Base-by-base conservation (phyloP, 1,140 invertebrate species). In the Aphelinus certus region DNA sequence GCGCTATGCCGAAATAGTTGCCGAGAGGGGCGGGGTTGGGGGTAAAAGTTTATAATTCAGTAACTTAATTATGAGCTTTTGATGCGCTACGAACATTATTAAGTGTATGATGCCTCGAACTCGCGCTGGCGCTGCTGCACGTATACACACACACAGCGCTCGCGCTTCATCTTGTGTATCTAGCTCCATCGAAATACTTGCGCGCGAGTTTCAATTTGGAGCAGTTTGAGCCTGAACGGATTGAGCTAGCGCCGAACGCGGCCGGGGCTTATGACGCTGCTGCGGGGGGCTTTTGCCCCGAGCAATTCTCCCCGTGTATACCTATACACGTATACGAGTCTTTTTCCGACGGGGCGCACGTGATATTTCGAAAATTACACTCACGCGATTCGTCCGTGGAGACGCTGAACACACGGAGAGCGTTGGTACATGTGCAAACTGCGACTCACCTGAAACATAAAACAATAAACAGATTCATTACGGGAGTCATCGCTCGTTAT, bases 21-120 rank as follows among this genome's bases (percentile, higher is more conserved):
- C 45, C 62, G 26, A 56, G 61, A 73, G 26, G 26, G 26, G 26
- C 26, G 26, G 26, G 26, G 26, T 26, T 26, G 26, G 26, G 26
- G 26, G 26, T 26, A 26, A 26, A 60, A 73, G 64, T 64, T 58
- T 70, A 79, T 79, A 75, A 79, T 79, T 79, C 53, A 58, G 71
- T 70, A 69, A 61, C 64, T 66, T 58, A 73, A 79, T 79, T 77
- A 69, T 57, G 42, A 58, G 53, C 7, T 49, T 53, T 62, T 75
- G 55, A 73, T 75, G 49, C 45, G 46, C 42, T n/a, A 45, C 56
- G 45, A 58, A 61, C 65, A 67, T 70, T 79, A 80, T 73, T 64
- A 63, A 48, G 45, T 72, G 51, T 58, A 64, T 55, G 57, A 2
- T 26, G 26, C 26, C 26, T 26, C 26, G 26, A 26, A 26, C 26